Evolutionary conservation across 2,888 invertebrate species (phyloP).

Genomic region (Agrochola litura): DNA sequence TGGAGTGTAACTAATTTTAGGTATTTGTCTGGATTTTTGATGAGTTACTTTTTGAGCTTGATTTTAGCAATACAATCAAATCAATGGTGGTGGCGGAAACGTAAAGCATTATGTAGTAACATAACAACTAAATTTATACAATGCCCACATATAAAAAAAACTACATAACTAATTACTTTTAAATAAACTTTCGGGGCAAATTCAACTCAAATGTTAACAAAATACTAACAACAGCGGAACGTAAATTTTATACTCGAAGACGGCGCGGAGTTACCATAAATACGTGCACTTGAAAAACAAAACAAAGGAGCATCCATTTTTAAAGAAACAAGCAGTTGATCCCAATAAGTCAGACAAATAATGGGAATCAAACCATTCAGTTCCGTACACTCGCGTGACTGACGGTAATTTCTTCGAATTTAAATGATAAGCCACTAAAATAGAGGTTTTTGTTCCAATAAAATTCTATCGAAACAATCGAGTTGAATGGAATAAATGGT

Average conservation of each 20-base stretch:
- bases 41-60: background rate
- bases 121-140: too few species aligned
- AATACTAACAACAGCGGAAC: background rate
- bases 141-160: too few species aligned
- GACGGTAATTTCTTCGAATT: constrained; percentile 25
- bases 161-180: too few species aligned
- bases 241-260: background rate
- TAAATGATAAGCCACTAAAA: constrained; percentile 18
- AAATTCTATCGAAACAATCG: constrained; percentile 30
- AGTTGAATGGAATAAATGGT: background rate
- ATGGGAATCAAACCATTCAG: constrained; percentile 26
- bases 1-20: constrained; percentile 26
- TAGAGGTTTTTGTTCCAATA: constrained; percentile 23
- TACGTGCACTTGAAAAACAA: background rate
- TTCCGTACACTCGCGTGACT: constrained; percentile 56
- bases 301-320: constrained; percentile 30
- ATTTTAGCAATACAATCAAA: background rate
- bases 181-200: too few species aligned
- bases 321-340: constrained; percentile 26
- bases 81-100: background rate
- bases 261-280: background rate
- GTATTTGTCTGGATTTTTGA: background rate
- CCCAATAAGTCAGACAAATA: constrained; percentile 32
- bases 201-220: background rate
- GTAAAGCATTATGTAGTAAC: background rate